Evolutionary conservation across 2,113 vertebrate species (phyloP), one percentile per base, ranked within the genome.

Genomic region (Phylloscopus trochiloides): DNA sequence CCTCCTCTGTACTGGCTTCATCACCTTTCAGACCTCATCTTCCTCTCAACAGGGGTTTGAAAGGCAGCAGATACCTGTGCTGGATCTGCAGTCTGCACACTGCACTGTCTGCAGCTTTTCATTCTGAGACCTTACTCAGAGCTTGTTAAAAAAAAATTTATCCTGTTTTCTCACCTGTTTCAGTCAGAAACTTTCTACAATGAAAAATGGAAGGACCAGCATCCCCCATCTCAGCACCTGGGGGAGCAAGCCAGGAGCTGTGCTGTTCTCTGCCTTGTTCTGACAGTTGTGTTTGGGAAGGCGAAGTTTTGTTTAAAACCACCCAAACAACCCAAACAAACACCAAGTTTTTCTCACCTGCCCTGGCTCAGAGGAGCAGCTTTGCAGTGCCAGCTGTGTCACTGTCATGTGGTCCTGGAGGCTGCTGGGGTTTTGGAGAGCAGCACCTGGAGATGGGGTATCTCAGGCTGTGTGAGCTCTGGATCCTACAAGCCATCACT

Each of bases 21-120:
- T 55, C 48, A 31, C 43, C 76, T 61, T 62, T 86, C 0, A 4
- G 38, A 54, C 25, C 12, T 79, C 76, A 36, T 26, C n/a, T 29
- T 67, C 43, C 38, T 92, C 70, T n/a, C 72, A 42, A 2, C 0
- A 5, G 17, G 12, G 36, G 25, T 14, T 79, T 19, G 24, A 61
- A 85, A 38, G n/a, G 71, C 79, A 71, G 62, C 66, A 71, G 72
- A 14, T 6, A 12, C 5, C 24, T n/a, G 5, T 75, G 26, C 71
- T 18, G 22, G 55, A 10, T 31, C 28, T 67, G 29, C 10, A 17
- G 19, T 6, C 36, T 71, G 42, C 50, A 43, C 0, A 0, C 45
- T 51, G 17, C 4, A 1, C 47, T 48, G 4, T 14, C 51, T 71
- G 66, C 7, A 68, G 31, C 8, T 79, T 74, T 40, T 29, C 12